A percentile compares a stretch with the other conserved stretches of the same genome.
Conservation (phyloP, 2,797 vertebrate genomes). For the Molossus molossus region DNA sequence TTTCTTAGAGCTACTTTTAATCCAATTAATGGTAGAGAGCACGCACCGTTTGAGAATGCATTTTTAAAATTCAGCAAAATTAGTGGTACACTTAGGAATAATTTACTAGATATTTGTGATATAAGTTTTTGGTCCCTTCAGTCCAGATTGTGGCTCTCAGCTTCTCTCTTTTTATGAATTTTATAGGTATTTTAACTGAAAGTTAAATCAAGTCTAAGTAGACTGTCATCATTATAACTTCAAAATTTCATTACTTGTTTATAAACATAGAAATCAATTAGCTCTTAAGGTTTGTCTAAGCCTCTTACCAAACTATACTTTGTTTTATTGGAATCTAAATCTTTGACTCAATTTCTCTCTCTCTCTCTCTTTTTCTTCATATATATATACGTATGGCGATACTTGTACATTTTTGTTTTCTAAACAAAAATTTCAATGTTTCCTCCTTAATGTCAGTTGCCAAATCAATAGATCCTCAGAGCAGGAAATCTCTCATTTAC, state of each 20-base stretch:
- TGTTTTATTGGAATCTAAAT: slow-evolving; percentile 21
- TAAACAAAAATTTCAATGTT: not conserved
- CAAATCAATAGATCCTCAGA: not conserved
- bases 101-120: not conserved
- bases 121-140: not conserved
- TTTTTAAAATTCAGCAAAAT: not conserved
- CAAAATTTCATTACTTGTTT: slow-evolving; percentile 33
- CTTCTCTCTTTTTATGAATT: slow-evolving; percentile 32
- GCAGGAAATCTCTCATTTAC: not conserved
- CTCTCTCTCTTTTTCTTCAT: no score
- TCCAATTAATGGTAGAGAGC: not conserved
- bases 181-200: slow-evolving; percentile 64
- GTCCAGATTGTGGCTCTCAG: not conserved
- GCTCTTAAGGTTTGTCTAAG: not conserved
- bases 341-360: not conserved
- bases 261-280: slow-evolving; percentile 16
- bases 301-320: slow-evolving; percentile 10
- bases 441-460: not conserved
- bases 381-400: not conserved
- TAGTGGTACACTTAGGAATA: not conserved
- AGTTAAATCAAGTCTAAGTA: not conserved
- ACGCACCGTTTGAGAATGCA: not conserved
- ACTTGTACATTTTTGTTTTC: slow-evolving; percentile 1
- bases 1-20: slow-evolving; percentile 17
- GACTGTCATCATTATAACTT: not conserved